Base-by-base conservation (phyloP, 2,113 vertebrate species). In the Ramphastos sulfuratus region DNA sequence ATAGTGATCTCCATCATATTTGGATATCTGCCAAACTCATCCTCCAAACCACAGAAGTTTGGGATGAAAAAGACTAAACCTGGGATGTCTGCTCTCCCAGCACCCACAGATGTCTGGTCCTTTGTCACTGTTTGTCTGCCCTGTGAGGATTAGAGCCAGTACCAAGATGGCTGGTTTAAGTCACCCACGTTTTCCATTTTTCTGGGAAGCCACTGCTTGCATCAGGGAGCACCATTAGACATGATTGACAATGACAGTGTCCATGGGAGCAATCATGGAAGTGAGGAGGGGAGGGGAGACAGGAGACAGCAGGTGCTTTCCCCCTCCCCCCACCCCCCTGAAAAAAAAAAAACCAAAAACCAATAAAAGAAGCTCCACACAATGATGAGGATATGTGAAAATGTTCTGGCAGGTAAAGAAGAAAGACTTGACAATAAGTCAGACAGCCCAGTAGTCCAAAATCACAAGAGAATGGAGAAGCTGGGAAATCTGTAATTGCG, bases 221-320 rank as follows among this genome's bases (percentile, higher is more conserved):
- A 58, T 0, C 0, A 76, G 20, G 10, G 18, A 55, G 24, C 35
- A 50, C 24, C 39, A n/a, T 33, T 25, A 28, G 31, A 16, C 2
- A 0, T 31, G 12, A 46, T 2, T 23, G 14, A 4, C 14, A 87
- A 27, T 0, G 6, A 10, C 21, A 87, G 15, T 16, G 12, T 18
- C 1, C 1, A 10, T 39, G 12, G 31, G n/a, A 91, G 6, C 5
- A 46, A 1, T 10, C 19, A 61, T 3, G 16, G 31, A 64, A 9
- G 9, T 4, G 15, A 63, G 27, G 42, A 82, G 48, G 9, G 3
- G 13, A 67, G 35, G 9, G 5, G 4, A 50, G 37, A 15, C 4
- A 37, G 37, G 37, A 37, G 37, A 37, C 7, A 82, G 15, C 7
- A 71, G 5, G 5, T 50, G 3, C 12, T 95, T 72, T 52, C 50